Evolutionary conservation across 1,140 invertebrate species (phyloP).

Genomic region (Araneus ventricosus): DNA sequence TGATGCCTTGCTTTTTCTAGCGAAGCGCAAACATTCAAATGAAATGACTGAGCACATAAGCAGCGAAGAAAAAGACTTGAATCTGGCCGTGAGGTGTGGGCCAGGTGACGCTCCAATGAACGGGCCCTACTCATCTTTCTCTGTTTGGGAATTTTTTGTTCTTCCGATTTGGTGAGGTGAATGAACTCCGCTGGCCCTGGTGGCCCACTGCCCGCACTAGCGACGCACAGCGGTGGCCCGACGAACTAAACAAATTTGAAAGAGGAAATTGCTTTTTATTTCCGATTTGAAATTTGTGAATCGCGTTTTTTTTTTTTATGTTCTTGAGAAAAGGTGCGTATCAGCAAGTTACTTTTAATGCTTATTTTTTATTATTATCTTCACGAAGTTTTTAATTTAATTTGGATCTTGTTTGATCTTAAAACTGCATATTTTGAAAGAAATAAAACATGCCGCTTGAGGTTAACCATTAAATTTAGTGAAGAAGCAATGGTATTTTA

Average conservation of each 20-base stretch:
- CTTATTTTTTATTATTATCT: too few relatives aligned
- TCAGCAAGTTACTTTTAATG: too few relatives aligned
- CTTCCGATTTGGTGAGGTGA: slow-evolving; percentile 59
- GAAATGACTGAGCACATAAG: not conserved
- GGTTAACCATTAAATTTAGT: too few relatives aligned
- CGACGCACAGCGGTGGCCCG: slow-evolving; percentile 61
- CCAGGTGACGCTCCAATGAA: slow-evolving; percentile 70
- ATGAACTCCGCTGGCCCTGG: slow-evolving; percentile 61
- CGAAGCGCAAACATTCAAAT: not conserved
- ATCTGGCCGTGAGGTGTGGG: slow-evolving; percentile 64
- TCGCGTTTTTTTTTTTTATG: not conserved
- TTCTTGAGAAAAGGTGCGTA: too few relatives aligned
- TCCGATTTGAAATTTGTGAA: not conserved
- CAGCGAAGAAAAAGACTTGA: not conserved
- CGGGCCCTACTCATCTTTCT: slow-evolving; percentile 71
- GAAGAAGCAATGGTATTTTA: too few relatives aligned
- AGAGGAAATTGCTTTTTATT: not conserved
- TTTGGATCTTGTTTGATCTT: too few relatives aligned
- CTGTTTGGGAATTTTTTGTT: slow-evolving; percentile 54
- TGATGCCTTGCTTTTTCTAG: not conserved
- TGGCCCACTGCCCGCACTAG: slow-evolving; percentile 73
- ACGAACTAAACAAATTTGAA: slow-evolving; percentile 52
- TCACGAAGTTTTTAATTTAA: too few relatives aligned
- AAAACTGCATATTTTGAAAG: too few relatives aligned
- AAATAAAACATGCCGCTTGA: too few relatives aligned